Evolutionary conservation across 2,113 vertebrate genomes (phyloP).

Genomic region (Dolichotis patagonum): DNA sequence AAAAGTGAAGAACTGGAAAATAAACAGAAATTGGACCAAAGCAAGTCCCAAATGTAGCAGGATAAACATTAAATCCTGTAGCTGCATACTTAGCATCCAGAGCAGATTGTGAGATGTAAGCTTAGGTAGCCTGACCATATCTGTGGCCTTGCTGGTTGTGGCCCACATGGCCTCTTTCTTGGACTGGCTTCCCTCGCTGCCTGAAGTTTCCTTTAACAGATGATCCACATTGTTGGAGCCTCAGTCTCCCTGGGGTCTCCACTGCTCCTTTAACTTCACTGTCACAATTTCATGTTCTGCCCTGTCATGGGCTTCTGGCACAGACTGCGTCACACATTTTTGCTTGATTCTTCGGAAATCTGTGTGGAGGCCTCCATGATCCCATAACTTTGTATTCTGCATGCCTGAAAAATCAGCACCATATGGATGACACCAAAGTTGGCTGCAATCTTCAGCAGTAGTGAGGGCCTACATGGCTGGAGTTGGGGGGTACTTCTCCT

Average conservation of each 20-base stretch:
- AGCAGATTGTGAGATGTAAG: not conserved
- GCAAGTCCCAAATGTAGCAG: not conserved
- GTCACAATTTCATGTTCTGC: not conserved
- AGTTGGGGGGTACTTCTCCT: not conserved
- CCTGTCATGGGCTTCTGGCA: not conserved
- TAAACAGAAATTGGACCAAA: not conserved
- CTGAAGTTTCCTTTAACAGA: not conserved
- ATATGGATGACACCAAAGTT: not conserved
- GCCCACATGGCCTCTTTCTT: not conserved
- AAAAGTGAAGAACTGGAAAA: not conserved
- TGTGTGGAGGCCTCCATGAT: not conserved
- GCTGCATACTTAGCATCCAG: not conserved
- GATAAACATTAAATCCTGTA: not conserved
- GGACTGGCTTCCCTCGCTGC: not conserved
- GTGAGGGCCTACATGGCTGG: not conserved
- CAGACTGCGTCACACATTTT: not conserved
- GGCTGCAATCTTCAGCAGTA: not conserved
- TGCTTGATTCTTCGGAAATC: not conserved
- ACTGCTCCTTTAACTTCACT: not conserved
- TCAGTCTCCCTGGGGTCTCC: not conserved
- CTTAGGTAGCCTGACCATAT: not conserved
- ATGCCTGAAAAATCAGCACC: not conserved
- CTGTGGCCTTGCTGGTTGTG: not conserved
- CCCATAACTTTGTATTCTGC: not conserved
- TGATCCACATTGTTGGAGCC: not conserved